These are phyloP conservation scores for Melieria omissa DNA, from an alignment of 2,888 invertebrate genomes.

Conservation along the genomic window DNA sequence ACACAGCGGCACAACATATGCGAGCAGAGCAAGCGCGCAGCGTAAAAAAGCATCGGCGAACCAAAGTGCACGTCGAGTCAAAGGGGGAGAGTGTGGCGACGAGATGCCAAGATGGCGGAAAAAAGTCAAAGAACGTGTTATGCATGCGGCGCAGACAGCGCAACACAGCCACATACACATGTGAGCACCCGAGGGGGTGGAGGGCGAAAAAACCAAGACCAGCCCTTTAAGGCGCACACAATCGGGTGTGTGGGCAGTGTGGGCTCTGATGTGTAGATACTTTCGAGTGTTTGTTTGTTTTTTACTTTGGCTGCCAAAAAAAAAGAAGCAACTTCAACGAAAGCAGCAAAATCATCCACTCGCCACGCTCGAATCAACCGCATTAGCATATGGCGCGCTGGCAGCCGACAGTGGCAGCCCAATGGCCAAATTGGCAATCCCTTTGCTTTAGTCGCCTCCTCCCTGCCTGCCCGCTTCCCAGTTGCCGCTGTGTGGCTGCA, in stretches of 20 bases:
- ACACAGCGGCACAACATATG: background rate
- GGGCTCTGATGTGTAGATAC: background rate
- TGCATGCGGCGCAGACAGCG: conserved; percentile 16
- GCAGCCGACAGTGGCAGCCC: too few species aligned
- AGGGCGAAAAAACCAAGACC: conserved; percentile 11
- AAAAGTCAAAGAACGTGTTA: conserved; percentile 31
- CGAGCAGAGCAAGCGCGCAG: background rate
- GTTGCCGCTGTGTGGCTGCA: too few species aligned
- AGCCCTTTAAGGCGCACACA: conserved; percentile 21
- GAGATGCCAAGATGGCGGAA: conserved; percentile 38
- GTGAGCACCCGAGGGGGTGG: conserved; percentile 4
- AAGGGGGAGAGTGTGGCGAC: too few species aligned
- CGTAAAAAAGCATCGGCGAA: too few species aligned
- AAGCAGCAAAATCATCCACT: background rate
- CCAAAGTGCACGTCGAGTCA: too few species aligned
- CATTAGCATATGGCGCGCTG: conserved; percentile 30
- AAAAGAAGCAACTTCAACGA: too few species aligned
- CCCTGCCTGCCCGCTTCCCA: too few species aligned
- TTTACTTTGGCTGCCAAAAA: background rate
- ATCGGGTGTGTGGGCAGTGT: background rate
- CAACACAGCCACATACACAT: conserved; percentile 11
- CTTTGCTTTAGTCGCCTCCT: too few species aligned
- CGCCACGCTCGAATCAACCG: conserved; percentile 34
- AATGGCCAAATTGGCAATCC: too few species aligned
- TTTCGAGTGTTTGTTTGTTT: background rate